Evolutionary conservation across 2,888 invertebrate species (phyloP).

Genomic region (Ormia ochracea): DNA sequence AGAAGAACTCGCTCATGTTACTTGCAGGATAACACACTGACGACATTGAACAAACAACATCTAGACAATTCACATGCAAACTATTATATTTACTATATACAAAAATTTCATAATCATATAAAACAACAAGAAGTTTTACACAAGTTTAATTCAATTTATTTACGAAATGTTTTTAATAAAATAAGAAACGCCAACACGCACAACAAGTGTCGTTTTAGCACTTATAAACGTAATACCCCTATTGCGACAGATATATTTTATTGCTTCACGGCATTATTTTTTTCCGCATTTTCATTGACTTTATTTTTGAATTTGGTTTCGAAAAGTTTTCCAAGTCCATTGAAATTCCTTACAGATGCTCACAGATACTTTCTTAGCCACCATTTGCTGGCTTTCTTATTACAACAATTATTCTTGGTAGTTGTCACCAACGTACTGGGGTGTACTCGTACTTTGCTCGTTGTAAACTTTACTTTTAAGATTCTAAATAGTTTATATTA

Average conservation of each 20-base stretch:
- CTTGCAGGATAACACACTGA: background rate
- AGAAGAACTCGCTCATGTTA: background rate
- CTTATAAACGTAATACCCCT: background rate
- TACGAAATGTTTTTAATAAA: slow-evolving; percentile 21
- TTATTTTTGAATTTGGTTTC: background rate
- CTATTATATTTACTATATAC: background rate
- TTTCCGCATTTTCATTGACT: background rate
- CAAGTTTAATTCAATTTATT: slow-evolving; percentile 39
- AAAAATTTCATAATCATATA: slow-evolving; percentile 21
- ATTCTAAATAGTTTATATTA: background rate
- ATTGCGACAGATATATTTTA: background rate
- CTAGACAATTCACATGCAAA: slow-evolving; percentile 11
- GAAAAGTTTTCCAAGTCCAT: background rate
- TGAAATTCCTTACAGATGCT: background rate
- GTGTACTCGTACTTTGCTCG: background rate
- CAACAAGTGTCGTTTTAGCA: background rate
- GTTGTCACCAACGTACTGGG: slow-evolving; percentile 4
- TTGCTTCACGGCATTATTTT: background rate
- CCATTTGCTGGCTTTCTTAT: slow-evolving; percentile 2
- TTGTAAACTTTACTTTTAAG: background rate
- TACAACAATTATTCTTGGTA: background rate
- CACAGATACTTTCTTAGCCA: background rate
- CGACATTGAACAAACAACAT: background rate
- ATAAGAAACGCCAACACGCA: background rate
- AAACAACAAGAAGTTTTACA: slow-evolving; percentile 38